Conservation (phyloP, 2,797 vertebrate species). For the Xenopus petersii region DNA sequence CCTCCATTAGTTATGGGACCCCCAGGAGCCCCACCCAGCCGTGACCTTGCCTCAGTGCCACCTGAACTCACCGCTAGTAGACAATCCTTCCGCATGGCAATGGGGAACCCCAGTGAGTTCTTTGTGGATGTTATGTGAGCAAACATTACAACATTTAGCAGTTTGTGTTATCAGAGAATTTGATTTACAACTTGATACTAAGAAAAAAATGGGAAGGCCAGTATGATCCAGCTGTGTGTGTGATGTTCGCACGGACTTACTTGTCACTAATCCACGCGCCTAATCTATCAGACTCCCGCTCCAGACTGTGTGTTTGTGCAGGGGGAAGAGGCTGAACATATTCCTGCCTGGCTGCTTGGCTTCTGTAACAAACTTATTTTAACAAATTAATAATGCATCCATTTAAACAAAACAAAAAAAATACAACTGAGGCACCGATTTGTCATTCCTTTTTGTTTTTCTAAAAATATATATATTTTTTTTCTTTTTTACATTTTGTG, state of each 20-base stretch:
- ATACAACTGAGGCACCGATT: conserved; percentile 4
- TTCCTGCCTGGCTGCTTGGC: conserved; percentile 44
- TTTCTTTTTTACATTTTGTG: conserved; percentile 45
- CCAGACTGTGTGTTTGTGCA: conserved; percentile 40
- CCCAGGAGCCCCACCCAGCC: conserved; percentile 80
- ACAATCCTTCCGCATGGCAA: conserved; percentile 92
- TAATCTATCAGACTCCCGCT: conserved; percentile 28
- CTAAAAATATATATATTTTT: conserved; percentile 10
- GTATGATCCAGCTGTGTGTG: conserved; percentile 35
- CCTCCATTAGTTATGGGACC: conserved; percentile 71
- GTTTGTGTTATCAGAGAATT: conserved; percentile 43
- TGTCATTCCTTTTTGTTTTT: conserved; percentile 24
- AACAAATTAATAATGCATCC: conserved; percentile 49
- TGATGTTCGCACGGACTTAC: conserved; percentile 51
- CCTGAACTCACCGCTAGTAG: conserved; percentile 92
- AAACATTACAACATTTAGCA: conserved; percentile 22
- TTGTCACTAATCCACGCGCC: conserved; percentile 48
- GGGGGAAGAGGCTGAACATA: conserved; percentile 33
- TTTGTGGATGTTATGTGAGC: conserved; percentile 97
- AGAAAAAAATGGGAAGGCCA: conserved; percentile 47
- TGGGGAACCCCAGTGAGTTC: conserved; percentile 95
- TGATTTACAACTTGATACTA: conserved; percentile 52
- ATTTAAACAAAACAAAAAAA: conserved; percentile 7
- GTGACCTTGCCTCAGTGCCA: conserved; percentile 86
- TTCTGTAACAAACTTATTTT: conserved; percentile 46